Evolutionary conservation across 2,113 vertebrate species (phyloP), one percentile per base, ranked within the genome.

Genomic region (Vanacampus margaritifer): DNA sequence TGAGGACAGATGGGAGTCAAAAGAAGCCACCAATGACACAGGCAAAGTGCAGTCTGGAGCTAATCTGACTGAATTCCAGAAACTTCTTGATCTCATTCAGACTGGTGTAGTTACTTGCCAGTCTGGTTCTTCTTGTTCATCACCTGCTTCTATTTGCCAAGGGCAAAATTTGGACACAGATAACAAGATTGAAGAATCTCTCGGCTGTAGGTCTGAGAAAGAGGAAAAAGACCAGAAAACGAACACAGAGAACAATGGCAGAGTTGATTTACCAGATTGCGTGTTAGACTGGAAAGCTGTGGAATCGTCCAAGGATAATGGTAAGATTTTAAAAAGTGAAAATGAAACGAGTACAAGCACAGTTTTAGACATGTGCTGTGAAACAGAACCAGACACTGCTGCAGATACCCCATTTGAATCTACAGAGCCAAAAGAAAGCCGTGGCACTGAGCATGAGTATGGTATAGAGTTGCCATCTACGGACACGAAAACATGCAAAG

Each of bases 281-380:
- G 73, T 91, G 46, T 85, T 79, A 16, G 88, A 91, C 68, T 93
- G 93, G 93, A 91, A 90, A 71, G 72, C 74, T 39, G 68, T 82
- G 14, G 71, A 69, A 69, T 70, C 86, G 80, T 14, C 11, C 61
- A 9, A 24, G 12, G 66, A 56, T 67, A 11, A 65, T 9, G 63
- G 6, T 1, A 74, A 78, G 41, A 50, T 1, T 28, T 14, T 23
- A 43, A 50, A 73, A 51, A 57, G 6, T 19, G 46, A 73, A 69
- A 60, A 35, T 32, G 50, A 64, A 62, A 37, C 13, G 0, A 28
- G 17, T 54, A 12, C 12, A 13, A 37, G 45, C 14, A 45, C 43
- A 56, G 69, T 65, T 66, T 43, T 28, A 36, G 41, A 54, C 54
- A 57, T 32, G 2, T 37, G 37, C 51, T 9, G 45, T 36, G 3